Conservation (phyloP, 2,797 vertebrate genomes). For the Pterois miles region DNA sequence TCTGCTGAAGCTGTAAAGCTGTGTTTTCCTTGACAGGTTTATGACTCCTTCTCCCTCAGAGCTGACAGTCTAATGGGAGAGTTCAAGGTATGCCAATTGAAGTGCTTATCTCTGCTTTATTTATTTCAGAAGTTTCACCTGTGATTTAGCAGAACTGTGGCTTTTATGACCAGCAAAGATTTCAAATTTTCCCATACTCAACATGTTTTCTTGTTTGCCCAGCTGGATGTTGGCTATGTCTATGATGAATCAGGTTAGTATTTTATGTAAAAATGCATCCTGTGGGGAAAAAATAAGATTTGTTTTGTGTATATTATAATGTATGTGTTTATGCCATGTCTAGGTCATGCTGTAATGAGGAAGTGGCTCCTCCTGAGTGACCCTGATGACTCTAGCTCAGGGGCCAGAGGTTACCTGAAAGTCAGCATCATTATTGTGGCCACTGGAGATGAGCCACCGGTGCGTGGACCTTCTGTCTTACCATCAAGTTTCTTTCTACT, state of each 20-base stretch:
- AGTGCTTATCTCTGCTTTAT: neutral
- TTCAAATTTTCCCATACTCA: neutral
- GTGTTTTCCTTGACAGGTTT: constrained; percentile 67
- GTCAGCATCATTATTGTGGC: constrained; percentile 93
- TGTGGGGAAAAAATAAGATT: neutral
- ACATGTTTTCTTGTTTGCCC: constrained; percentile 28
- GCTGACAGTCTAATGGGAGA: constrained; percentile 83
- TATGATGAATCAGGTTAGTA: constrained; percentile 92
- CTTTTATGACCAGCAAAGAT: neutral
- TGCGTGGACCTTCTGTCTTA: constrained; percentile 59
- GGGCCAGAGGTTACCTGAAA: constrained; percentile 95
- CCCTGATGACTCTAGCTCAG: constrained; percentile 89
- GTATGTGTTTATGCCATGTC: neutral
- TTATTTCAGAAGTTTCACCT: neutral
- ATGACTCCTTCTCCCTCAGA: constrained; percentile 82
- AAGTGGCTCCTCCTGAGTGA: constrained; percentile 96
- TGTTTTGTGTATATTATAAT: neutral
- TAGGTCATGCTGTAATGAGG: constrained; percentile 85
- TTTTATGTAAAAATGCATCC: neutral
- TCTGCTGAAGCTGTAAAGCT: neutral
- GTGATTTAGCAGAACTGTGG: neutral
- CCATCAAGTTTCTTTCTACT: neutral
- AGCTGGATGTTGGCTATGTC: constrained; percentile 94
- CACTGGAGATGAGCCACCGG: constrained; percentile 92
- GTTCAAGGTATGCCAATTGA: constrained; percentile 76